Percentiles rank a stretch among this genome's conserved stretches.
Conservation (phyloP, 2,113 vertebrate genomes). For the Menidia beryllina region DNA sequence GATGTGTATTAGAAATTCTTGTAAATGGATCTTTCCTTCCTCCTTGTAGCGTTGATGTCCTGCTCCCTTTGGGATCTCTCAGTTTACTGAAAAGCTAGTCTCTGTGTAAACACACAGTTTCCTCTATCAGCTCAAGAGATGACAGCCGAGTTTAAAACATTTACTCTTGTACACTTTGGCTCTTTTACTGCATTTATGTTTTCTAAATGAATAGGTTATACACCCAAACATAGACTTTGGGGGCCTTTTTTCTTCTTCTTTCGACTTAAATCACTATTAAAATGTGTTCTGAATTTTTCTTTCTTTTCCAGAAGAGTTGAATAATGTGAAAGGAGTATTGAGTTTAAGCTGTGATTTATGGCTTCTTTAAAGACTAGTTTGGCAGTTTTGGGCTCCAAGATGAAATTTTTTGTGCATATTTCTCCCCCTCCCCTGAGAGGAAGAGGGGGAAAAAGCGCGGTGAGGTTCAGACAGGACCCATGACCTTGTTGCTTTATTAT, state of each 20-base stretch:
- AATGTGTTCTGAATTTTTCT: constrained; percentile 18
- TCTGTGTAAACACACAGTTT: constrained; percentile 74
- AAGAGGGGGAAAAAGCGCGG: constrained; percentile 80
- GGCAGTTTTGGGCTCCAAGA: constrained; percentile 47
- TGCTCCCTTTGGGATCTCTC: constrained; percentile 56
- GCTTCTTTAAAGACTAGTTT: constrained; percentile 61
- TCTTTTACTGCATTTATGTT: constrained; percentile 5
- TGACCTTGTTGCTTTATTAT: constrained; percentile 87
- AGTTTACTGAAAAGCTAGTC: constrained; percentile 67
- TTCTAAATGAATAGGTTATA: not conserved
- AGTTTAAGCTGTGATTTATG: constrained; percentile 30
- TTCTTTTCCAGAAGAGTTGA: constrained; percentile 8
- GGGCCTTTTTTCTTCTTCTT: not conserved
- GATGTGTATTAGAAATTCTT: constrained; percentile 50
- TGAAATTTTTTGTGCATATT: constrained; percentile 80
- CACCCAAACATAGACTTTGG: not conserved
- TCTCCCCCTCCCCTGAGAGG: constrained; percentile 79
- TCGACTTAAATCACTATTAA: constrained; percentile 64
- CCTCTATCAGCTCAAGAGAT: constrained; percentile 66
- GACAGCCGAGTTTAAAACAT: constrained; percentile 57
- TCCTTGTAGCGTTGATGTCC: constrained; percentile 51
- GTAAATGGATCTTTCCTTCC: constrained; percentile 71
- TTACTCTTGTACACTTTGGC: not conserved
- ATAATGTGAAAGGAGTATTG: not conserved
- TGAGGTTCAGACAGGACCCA: constrained; percentile 85